Percentiles rank a stretch among this genome's conserved stretches.
phyloP scores from a whole-genome alignment of 1,140 invertebrate genomes.

The Papilio glaucus region DNA sequence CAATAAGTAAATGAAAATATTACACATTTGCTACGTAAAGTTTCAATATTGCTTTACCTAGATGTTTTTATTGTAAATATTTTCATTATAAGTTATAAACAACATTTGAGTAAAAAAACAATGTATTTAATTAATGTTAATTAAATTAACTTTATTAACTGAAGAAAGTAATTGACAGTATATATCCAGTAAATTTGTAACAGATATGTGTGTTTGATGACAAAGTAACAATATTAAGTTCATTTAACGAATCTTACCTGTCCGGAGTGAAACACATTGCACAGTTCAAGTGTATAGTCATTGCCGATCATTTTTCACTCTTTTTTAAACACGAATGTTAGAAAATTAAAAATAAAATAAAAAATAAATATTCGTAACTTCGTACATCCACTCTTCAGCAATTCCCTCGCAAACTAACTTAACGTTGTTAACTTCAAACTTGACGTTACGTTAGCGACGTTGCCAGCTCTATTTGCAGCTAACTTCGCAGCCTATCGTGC shows the following conservation, averaged over 20 bases:
- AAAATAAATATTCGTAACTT: constrained; percentile 50
- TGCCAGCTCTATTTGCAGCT: constrained; percentile 59
- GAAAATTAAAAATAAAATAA: constrained; percentile 45
- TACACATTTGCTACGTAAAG: too few species aligned
- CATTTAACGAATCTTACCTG: constrained; percentile 84
- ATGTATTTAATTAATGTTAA: too few species aligned
- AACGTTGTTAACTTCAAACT: constrained; percentile 60
- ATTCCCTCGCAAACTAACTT: constrained; percentile 55
- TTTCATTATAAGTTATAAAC: too few species aligned
- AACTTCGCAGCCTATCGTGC: constrained; percentile 62
- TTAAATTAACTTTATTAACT: neutral
- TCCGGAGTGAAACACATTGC: constrained; percentile 94
- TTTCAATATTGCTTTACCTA: too few species aligned
- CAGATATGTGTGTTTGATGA: constrained; percentile 13
- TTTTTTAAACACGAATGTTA: constrained; percentile 18
- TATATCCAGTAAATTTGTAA: neutral
- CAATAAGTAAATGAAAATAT: too few species aligned
- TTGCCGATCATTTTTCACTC: constrained; percentile 87
- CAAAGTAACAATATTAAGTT: neutral
- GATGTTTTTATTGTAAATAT: too few species aligned
- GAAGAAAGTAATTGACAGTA: neutral
- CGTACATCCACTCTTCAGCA: constrained; percentile 49
- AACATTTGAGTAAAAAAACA: too few species aligned
- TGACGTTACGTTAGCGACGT: constrained; percentile 58
- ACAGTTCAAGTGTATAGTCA: constrained; percentile 93